phyloP scores from a whole-genome alignment of 1,140 invertebrate species.

The Ylistrum balloti region DNA sequence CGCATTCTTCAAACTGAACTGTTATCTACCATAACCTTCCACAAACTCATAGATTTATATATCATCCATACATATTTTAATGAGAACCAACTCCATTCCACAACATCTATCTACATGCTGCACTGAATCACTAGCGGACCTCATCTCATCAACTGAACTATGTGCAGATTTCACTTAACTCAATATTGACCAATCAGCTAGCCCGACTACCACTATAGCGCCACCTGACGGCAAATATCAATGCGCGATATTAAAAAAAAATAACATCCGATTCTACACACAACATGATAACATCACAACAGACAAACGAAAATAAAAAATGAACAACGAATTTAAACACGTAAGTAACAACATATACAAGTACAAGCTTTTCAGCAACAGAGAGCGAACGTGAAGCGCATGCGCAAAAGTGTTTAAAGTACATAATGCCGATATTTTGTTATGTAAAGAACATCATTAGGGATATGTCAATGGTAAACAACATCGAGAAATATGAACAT shows the following conservation, averaged over 20 bases:
- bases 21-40: neutral
- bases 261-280: neutral
- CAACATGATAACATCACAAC: neutral
- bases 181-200: neutral
- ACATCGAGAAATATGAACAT: neutral
- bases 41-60: neutral
- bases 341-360: neutral
- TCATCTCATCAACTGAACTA: neutral
- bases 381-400: neutral
- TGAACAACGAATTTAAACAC: neutral
- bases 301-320: neutral
- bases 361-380: conserved; percentile 8
- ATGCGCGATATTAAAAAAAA: neutral
- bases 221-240: conserved; percentile 11
- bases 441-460: neutral
- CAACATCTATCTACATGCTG: neutral
- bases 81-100: neutral
- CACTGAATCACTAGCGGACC: neutral
- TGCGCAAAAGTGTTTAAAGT: neutral
- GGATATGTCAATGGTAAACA: neutral
- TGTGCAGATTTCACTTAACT: neutral
- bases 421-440: neutral
- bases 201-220: conserved; percentile 8
- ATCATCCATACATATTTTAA: neutral
- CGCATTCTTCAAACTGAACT: neutral